Evolutionary conservation across 2,113 vertebrate species (phyloP), one percentile per base, ranked within the genome.

Genomic region (Leptocoma aspasia): DNA sequence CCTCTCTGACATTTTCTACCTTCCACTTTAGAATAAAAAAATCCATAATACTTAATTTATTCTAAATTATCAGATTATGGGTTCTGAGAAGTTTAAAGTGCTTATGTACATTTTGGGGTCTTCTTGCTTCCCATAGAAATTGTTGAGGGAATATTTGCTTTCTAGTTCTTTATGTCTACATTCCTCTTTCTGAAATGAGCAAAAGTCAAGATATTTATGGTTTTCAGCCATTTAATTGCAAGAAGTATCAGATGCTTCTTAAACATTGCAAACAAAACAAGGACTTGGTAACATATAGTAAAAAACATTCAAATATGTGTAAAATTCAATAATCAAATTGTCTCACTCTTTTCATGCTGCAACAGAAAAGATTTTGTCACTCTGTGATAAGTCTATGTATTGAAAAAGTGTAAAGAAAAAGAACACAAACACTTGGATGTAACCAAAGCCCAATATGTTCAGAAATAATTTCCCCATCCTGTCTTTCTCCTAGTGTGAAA

Each of bases 331-430:
- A 78, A 15, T 65, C 23, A 64, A 53, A 53, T 57, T 54, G 13
- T 35, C 42, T 86, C 35, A 26, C 10, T 84, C 7, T 4, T 7
- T 49, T 80, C 1, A 0, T 0, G 7, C 7, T 64, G 31, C 14
- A 68, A n/a, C 33, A 73, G 18, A 87, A 78, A 18, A 37, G 8
- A 35, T 9, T 57, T 68, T 73, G 17, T 5, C 65, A 57, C 7
- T 68, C 50, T 47, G 7, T 17, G 16, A 27, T 63, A 70, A 63
- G 18, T 63, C 13, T 11, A 13, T 21, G 14, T 19, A n/a, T 10
- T 60, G 41, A 81, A 35, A 26, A 80, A 39, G 0, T 31, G 4
- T 50, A 44, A 31, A 72, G 3, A 35, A n/a, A 69, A 61, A 39
- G 3, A 70, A 33, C 52, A 11, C 2, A 7, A 59, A 68, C 3